A percentile compares a stretch with the other conserved stretches of the same genome.
Evolutionary conservation across 2,888 invertebrate genomes (phyloP).

Genomic region (Mongoloraphidia duomilia): DNA sequence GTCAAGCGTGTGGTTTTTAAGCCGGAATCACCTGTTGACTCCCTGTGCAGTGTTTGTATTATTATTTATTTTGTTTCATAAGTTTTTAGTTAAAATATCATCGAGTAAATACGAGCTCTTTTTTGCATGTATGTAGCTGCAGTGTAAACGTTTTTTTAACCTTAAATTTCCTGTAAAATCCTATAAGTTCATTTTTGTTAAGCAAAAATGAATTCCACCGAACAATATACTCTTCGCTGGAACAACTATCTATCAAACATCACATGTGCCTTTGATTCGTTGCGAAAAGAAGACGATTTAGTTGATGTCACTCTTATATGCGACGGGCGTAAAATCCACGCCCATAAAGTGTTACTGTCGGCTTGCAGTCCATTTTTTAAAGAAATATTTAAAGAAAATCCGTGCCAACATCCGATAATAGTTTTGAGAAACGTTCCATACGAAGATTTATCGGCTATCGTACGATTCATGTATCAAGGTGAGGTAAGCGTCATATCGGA

Average conservation of each 20-base stretch:
- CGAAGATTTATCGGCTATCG: constrained; percentile 60
- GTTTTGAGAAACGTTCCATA: constrained; percentile 67
- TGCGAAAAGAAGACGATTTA: constrained; percentile 51
- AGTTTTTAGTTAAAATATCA: too few relatives aligned
- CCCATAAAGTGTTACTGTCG: constrained; percentile 72
- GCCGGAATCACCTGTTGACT: too few relatives aligned
- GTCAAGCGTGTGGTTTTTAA: too few relatives aligned
- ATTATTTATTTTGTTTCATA: too few relatives aligned
- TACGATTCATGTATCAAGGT: constrained; percentile 72
- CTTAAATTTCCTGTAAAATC: too few relatives aligned
- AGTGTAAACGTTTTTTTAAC: too few relatives aligned
- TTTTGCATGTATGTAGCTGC: too few relatives aligned
- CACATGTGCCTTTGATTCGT: constrained; percentile 62
- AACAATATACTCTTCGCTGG: constrained; percentile 73
- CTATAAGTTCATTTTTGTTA: neutral
- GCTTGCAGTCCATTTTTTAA: constrained; percentile 74
- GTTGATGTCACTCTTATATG: constrained; percentile 78
- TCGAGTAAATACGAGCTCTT: too few relatives aligned
- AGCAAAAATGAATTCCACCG: constrained; percentile 14
- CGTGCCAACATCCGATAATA: constrained; percentile 66
- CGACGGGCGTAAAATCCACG: constrained; percentile 69
- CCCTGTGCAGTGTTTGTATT: too few relatives aligned
- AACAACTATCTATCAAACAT: constrained; percentile 72
- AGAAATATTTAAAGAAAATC: constrained; percentile 57
- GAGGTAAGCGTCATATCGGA: constrained; percentile 72